Percentiles rank a stretch among this genome's conserved stretches.
phyloP scores from a whole-genome alignment of 2,113 vertebrate species.

The Tupaia chinensis region DNA sequence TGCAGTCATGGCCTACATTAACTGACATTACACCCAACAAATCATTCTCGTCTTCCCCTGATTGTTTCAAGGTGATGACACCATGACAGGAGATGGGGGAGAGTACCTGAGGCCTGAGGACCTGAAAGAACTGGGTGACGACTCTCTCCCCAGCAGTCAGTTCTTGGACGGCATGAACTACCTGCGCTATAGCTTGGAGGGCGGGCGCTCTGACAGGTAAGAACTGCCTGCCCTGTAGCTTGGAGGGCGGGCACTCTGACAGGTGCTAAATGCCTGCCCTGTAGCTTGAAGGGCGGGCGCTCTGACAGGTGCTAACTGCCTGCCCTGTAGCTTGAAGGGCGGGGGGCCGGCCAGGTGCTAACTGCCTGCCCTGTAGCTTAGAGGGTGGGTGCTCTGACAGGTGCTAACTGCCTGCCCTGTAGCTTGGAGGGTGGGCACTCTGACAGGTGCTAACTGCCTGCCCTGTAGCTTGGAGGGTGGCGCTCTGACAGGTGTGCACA shows the following conservation, averaged over 20 bases:
- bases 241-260: too few relatives aligned
- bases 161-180: constrained; percentile 98
- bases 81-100: constrained; percentile 97
- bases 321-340: constrained; percentile 96
- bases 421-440: constrained; percentile 95
- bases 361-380: constrained; percentile 96
- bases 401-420: constrained; percentile 97
- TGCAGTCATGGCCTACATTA: not conserved
- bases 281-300: constrained; percentile 74
- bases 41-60: constrained; percentile 28
- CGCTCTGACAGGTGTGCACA: constrained; percentile 93
- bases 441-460: constrained; percentile 95
- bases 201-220: constrained; percentile 94
- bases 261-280: too few relatives aligned
- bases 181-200: constrained; percentile 96
- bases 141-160: constrained; percentile 96
- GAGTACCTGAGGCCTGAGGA: constrained; percentile 98
- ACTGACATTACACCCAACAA: rapidly evolving
- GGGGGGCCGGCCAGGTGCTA: constrained; percentile 95
- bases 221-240: too few relatives aligned
- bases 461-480: constrained; percentile 96
- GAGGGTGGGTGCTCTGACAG: constrained; percentile 95
- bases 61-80: constrained; percentile 93
- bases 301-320: constrained; percentile 98
- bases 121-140: constrained; percentile 96